These are phyloP conservation scores for Gryllus longicercus DNA, from an alignment of 2,888 invertebrate species.

Conservation along the genomic window DNA sequence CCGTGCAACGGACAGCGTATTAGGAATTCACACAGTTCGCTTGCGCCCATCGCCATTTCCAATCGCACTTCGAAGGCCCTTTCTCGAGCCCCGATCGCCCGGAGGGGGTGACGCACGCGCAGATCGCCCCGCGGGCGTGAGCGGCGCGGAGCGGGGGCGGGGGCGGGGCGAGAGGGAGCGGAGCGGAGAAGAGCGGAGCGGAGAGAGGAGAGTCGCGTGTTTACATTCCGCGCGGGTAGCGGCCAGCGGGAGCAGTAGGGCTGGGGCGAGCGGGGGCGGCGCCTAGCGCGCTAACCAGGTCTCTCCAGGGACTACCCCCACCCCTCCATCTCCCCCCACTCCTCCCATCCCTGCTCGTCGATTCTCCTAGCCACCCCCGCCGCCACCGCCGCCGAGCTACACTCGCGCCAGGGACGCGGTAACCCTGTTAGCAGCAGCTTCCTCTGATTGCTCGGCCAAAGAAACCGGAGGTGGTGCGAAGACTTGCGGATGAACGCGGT, in stretches of 20 bases:
- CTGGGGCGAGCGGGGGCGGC: not conserved
- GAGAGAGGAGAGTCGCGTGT: not conserved
- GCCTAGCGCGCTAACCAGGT: not conserved
- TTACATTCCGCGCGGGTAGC: not conserved
- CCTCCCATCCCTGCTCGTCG: not conserved
- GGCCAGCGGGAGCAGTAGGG: not conserved
- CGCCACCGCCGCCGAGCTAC: not conserved
- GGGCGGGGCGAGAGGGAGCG: too few relatives aligned
- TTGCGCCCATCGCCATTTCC: too few relatives aligned
- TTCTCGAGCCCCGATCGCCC: too few relatives aligned
- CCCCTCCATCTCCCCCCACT: not conserved
- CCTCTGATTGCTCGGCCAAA: not conserved
- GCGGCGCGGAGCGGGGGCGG: too few relatives aligned
- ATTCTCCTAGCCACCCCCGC: not conserved
- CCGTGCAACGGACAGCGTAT: too few relatives aligned
- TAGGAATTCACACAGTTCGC: too few relatives aligned
- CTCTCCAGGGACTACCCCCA: not conserved
- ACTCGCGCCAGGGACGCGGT: not conserved
- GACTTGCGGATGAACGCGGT: not conserved
- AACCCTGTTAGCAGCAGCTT: not conserved
- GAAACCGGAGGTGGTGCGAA: too few relatives aligned
- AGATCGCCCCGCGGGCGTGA: too few relatives aligned
- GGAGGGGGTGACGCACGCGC: too few relatives aligned
- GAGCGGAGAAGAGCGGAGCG: not conserved
- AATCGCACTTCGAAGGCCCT: too few relatives aligned